phyloP scores from a whole-genome alignment of 2,797 vertebrate species.

The Hypotaenidia okinawae region DNA sequence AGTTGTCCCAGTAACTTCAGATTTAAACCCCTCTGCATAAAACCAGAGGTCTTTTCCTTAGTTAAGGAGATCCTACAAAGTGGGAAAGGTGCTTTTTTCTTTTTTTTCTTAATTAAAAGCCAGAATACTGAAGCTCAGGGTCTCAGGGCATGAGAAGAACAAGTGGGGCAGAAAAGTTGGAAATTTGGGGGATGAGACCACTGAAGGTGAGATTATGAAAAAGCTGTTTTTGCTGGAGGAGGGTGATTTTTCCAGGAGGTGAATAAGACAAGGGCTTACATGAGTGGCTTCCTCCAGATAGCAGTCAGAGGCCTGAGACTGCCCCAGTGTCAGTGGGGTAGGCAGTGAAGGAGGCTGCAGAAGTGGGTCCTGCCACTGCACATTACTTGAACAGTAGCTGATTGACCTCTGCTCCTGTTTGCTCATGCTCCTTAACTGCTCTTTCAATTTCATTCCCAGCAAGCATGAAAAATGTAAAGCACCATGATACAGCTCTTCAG shows the following conservation, averaged over 20 bases:
- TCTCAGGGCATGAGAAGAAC: neutral
- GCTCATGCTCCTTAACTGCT: neutral
- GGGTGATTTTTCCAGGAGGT: neutral
- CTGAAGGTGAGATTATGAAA: neutral
- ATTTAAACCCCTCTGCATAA: neutral
- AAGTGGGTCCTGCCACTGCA: neutral
- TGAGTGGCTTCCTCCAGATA: neutral
- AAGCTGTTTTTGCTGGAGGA: neutral
- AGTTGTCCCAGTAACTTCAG: neutral
- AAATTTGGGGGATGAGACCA: neutral
- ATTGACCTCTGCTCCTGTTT: neutral
- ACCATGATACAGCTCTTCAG: neutral
- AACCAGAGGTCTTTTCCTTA: neutral
- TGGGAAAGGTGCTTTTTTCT: neutral
- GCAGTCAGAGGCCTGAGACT: accelerated
- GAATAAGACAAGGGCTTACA: neutral
- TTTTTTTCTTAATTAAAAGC: neutral
- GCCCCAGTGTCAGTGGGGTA: neutral
- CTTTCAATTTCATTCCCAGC: neutral
- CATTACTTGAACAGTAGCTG: neutral
- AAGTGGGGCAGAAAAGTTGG: neutral
- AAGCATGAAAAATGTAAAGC: neutral
- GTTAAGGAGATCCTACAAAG: neutral
- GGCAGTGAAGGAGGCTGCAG: neutral
- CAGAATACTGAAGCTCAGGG: neutral